Base-by-base conservation (phyloP, 2,888 invertebrate species). In the Oligia latruncula region DNA sequence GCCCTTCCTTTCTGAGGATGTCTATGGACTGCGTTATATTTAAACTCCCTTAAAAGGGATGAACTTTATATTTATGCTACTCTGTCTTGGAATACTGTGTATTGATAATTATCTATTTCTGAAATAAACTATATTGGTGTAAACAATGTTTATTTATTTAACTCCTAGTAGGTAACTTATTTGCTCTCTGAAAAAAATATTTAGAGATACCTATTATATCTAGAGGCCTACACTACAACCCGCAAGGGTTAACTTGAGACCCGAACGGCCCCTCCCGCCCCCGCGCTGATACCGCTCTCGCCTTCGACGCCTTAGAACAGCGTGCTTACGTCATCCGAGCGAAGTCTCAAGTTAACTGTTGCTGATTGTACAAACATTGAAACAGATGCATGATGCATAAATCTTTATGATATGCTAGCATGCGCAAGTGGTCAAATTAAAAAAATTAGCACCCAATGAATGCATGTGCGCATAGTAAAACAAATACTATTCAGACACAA, bases 121-220 rank as follows among this genome's bases (percentile, higher is more conserved):
- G 77, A 68, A 81, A 82, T 82, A 81, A 82, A 80, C 29, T 80
- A 77, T 35, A 62, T 81, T 62, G 67, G 55, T 82, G 83, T 82
- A 40, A 17, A 81, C 29, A 40, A 9, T 6, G 3, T 17, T 64
- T 62, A 2, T 76, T 68, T 55, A 55, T 80, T 82, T n/a, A 6
- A 23, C 15, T n/a, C 17, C 13, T 68, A 43, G 9, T 68, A 8
- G n/a, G 9, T 15, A 46, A n/a, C 49, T 29, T 40, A 40, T 81
- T 58, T 49, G 11, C 23, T 15, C 13, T 65, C 29, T 6, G n/a
- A 58, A 4, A 46, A 64, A 40, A n/a, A 43, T 52, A 35, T 17
- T 49, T 13, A 58, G 29, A 66, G 13, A 60, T 3, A 29, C 1
- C 29, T 29, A 29, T 6, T 20, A 20, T 35, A 29, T 64, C 35